phyloP scores from a whole-genome alignment of 2,797 vertebrate species.

The Oophaga sylvatica region DNA sequence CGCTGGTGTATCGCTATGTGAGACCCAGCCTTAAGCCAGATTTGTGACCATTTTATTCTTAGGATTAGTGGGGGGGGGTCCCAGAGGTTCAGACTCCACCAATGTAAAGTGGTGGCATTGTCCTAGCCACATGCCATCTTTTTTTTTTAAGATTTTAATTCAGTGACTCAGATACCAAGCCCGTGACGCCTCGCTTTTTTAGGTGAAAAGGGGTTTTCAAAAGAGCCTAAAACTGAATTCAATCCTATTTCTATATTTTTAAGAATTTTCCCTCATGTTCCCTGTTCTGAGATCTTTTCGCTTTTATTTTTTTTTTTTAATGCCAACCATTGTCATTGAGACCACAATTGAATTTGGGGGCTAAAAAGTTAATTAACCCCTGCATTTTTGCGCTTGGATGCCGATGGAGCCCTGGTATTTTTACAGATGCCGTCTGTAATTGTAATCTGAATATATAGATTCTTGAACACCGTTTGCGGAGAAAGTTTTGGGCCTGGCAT shows the following conservation, averaged over 20 bases:
- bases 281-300: neutral
- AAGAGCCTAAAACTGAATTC: neutral
- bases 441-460: conserved; percentile 1
- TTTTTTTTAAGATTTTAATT: no score
- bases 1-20: no score
- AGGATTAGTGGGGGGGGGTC: no score
- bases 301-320: neutral
- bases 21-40: no score
- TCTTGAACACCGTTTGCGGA: neutral
- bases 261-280: neutral
- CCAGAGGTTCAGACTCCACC: no score
- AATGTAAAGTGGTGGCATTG: no score
- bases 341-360: neutral
- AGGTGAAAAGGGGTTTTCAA: no score
- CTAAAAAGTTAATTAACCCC: neutral
- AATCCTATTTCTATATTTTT: neutral
- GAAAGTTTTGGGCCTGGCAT: neutral
- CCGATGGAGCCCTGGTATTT: neutral
- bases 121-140: no score
- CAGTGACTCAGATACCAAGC: no score
- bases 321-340: neutral
- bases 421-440: neutral
- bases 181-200: no score
- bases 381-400: neutral
- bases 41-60: no score